Evolutionary conservation across 2,113 vertebrate genomes (phyloP), one percentile per base, ranked within the genome.

Genomic region (Carassius auratus): DNA sequence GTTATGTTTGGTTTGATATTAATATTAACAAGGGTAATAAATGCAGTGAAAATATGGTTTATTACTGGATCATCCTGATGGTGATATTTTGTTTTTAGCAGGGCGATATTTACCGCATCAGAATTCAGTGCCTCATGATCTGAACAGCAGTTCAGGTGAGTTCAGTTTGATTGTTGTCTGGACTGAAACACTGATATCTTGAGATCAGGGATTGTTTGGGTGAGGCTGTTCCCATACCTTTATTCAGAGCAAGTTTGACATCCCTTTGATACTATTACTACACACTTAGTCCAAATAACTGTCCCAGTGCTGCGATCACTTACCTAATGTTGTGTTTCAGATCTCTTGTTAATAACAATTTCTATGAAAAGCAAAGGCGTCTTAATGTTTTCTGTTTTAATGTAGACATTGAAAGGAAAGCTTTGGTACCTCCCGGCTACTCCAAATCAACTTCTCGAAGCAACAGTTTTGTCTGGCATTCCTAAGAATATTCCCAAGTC

Each of bases 71-170:
- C 38, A 74, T 23, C 45, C 38, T n/a, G 9, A 50, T 69, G 15
- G 15, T 69, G 66, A 15, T 23, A 21, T 83, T 81, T 52, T 74
- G 13, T 87, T 75, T n/a, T 86, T 84, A 45, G 15, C 42, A 69
- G 87, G 7, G 12, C 26, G 12, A 17, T 0, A 10, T 8, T 17
- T 86, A 21, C 23, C 48, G 0, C 59, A 69, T 42, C 85, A 79
- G 45, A 68, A 1, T 15, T 33, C 85, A 33, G 0, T 80, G 7
- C 50, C 83, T 5, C 36, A 8, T 14, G 48, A 42, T 0, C 2
- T 64, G 6, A 55, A 0, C 23, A 30, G 38, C 2, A 45, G 38
- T 26, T 21, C 77, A 52, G 45, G 86, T 88, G 15, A 78, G 83
- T 59, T 26, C 26, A 48, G 5, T 12, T 23, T 59, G 2, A 8